Evolutionary conservation across 2,888 invertebrate genomes (phyloP), one percentile per base, ranked within the genome.

Genomic region (Tholera decimalis): DNA sequence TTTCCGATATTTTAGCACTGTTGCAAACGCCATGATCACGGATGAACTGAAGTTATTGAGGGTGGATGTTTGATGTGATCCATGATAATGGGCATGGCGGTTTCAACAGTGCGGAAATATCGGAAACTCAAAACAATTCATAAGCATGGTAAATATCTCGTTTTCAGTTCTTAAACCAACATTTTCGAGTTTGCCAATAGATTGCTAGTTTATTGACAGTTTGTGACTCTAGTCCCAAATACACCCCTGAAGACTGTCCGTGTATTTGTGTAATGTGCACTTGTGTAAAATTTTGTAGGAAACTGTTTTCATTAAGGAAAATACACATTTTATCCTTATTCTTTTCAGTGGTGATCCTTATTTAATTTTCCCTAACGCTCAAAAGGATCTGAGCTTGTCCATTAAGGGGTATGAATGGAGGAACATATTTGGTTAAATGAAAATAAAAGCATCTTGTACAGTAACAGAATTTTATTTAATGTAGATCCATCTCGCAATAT

Each of bases 401-500:
- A 63, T 58, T 44, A 26, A 54, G 30, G 30, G 20, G 24, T 24
- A 39, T 33, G 11, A 26, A 46, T 26, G 15, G 13, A 49, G 51
- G 60, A 49, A 57, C 41, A 47, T 55, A 43, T 73, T 53, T 55
- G 18, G 41, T 8, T 20, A 28, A 53, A 30, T 55, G 59, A 67
- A 86, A 89, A 90, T 85, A 90, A 89, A 88, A 90, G 73, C 80
- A 83, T 73, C 61, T 56, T 71, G 79, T 95, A 94, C 93, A 93
- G 95, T 95, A 95, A 95, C 95, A 95, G 95, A 95, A 94, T 94
- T 95, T 95, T 95, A 95, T 95, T 95, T 91, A 92, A 95, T 95
- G 95, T 93, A 93, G 91, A 92, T 94, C 88, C 93, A 92, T 93
- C 85, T 93, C 87, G 93, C 91, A 93, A 92, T 94, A 88, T 93